Conservation (phyloP, 2,888 invertebrate species). For the Anthophora plumipes region DNA sequence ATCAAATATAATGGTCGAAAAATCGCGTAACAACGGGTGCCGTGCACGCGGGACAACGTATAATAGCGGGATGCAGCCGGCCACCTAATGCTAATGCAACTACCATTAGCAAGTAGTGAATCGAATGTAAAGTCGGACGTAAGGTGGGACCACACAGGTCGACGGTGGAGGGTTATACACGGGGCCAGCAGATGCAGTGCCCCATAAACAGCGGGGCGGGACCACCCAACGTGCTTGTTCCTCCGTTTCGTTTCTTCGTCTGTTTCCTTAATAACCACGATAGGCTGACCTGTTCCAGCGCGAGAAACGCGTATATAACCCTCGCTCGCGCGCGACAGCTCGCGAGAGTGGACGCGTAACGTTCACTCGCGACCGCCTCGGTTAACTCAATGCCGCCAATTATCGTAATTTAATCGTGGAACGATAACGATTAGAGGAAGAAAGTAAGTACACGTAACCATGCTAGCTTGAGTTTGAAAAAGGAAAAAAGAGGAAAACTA, state of each 20-base stretch:
- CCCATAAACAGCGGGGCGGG: constrained; percentile 83
- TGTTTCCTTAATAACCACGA: constrained; percentile 82
- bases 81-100: constrained; percentile 78
- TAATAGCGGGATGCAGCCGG: constrained; percentile 54
- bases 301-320: constrained; percentile 33
- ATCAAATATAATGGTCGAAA: constrained; percentile 55
- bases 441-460: no score
- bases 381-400: constrained; percentile 3
- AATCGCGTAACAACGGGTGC: constrained; percentile 65
- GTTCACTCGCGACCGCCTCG: background rate
- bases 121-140: constrained; percentile 81
- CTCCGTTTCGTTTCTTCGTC: constrained; percentile 77
- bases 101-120: constrained; percentile 82
- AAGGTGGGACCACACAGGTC: constrained; percentile 82
- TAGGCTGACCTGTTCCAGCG: constrained; percentile 72
- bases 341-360: constrained; percentile 20
- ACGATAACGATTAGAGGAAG: constrained; percentile 1
- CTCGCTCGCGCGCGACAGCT: constrained; percentile 5
- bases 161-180: constrained; percentile 78
- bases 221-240: constrained; percentile 82
- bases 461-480: no score
- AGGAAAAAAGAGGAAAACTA: no score
- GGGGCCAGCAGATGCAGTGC: constrained; percentile 82
- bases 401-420: constrained; percentile 29
- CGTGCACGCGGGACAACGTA: constrained; percentile 31